Evolutionary conservation across 2,888 invertebrate species (phyloP).

Genomic region (Helobdella robusta): DNA sequence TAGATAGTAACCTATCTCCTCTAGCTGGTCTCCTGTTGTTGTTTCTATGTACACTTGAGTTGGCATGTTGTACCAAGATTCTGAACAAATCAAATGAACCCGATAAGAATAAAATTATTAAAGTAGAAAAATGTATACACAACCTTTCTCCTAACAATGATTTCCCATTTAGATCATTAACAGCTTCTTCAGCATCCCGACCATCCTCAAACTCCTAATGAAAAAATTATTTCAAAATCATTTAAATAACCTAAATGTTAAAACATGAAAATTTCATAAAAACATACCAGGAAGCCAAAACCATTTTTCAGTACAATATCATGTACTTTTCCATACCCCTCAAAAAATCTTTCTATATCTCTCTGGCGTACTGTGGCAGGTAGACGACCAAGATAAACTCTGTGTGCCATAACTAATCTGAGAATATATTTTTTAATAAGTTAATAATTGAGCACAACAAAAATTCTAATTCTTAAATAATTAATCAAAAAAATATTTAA

Average conservation of each 20-base stretch:
- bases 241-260: not conserved
- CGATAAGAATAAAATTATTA: not conserved
- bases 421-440: no score
- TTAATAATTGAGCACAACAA: no score
- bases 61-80: conserved; percentile 20
- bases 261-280: not conserved
- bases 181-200: conserved; percentile 94
- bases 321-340: conserved; percentile 81
- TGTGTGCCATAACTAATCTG: conserved; percentile 18
- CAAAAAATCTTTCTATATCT: conserved; percentile 89
- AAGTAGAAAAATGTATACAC: not conserved
- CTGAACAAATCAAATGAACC: not conserved
- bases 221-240: not conserved
- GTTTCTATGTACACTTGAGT: conserved; percentile 22
- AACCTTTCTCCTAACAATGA: conserved; percentile 86
- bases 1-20: not conserved
- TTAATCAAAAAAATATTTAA: no score
- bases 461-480: no score
- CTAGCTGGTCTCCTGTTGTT: conserved; percentile 8
- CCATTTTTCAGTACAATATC: conserved; percentile 65
- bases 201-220: conserved; percentile 84
- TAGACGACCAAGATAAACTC: conserved; percentile 67
- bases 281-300: conserved; percentile 24
- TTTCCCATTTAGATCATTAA: conserved; percentile 93
- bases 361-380: conserved; percentile 73